Evolutionary conservation across 2,113 vertebrate genomes (phyloP).

Genomic region (human): DNA sequence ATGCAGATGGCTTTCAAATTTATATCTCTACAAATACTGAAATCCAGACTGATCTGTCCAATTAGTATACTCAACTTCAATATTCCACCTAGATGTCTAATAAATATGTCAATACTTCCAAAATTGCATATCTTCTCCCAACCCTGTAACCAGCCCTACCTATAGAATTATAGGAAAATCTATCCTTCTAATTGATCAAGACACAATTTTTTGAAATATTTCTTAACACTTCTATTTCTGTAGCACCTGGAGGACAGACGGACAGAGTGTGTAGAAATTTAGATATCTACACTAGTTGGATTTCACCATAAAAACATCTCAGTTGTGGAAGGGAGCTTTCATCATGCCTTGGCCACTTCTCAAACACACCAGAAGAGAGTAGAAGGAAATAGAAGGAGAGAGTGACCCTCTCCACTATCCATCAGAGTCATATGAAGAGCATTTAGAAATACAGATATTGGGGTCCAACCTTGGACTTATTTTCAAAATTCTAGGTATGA

Average conservation of each 20-base stretch:
- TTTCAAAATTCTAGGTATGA: background rate
- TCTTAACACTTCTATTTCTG: background rate
- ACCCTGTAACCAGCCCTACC: background rate
- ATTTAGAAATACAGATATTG: background rate
- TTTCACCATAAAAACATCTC: background rate
- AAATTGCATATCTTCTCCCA: background rate
- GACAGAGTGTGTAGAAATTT: background rate
- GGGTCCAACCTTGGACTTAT: too few relatives aligned
- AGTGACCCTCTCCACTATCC: background rate
- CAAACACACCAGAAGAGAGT: background rate
- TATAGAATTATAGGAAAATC: background rate
- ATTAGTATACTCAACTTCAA: background rate
- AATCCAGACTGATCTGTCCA: background rate
- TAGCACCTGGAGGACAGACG: background rate
- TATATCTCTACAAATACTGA: background rate
- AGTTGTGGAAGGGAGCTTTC: background rate
- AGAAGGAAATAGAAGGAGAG: background rate
- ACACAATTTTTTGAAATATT: background rate
- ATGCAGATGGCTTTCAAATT: background rate
- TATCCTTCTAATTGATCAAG: background rate
- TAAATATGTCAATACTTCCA: background rate
- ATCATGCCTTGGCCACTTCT: background rate
- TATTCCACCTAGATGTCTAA: background rate
- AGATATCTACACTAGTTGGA: background rate
- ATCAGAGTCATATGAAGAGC: background rate